A percentile compares a stretch with the other conserved stretches of the same genome.
These are phyloP conservation scores for Phocoena phocoena DNA, from an alignment of 2,113 vertebrate species.

Conservation along the genomic window DNA sequence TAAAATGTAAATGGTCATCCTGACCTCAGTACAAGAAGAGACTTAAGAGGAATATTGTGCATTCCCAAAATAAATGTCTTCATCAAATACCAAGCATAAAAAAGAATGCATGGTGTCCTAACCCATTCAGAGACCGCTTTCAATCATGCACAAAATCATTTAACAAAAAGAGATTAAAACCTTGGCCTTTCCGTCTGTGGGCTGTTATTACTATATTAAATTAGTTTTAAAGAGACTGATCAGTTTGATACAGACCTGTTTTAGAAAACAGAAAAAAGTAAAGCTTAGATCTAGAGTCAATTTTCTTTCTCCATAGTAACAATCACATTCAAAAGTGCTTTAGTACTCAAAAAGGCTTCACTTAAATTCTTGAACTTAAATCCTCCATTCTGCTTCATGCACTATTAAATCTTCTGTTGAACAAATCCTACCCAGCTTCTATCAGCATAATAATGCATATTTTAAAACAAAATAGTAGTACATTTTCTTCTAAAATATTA, in stretches of 20 bases:
- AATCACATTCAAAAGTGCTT: neutral
- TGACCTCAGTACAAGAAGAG: neutral
- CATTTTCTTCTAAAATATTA: constrained; percentile 9
- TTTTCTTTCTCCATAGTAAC: constrained; percentile 22
- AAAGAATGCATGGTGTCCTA: neutral
- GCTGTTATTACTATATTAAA: neutral
- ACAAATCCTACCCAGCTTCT: neutral
- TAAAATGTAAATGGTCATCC: constrained; percentile 28
- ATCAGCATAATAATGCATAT: neutral
- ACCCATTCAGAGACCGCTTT: constrained; percentile 46
- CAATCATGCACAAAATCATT: neutral
- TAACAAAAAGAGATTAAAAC: neutral
- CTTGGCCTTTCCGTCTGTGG: neutral
- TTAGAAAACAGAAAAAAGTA: constrained; percentile 15
- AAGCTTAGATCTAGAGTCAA: neutral
- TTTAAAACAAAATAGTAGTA: neutral
- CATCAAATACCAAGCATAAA: constrained; percentile 50
- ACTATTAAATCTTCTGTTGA: neutral
- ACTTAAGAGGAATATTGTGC: constrained; percentile 55
- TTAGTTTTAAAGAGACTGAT: constrained; percentile 4
- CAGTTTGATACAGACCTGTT: neutral
- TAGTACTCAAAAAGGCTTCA: neutral
- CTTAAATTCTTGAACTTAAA: constrained; percentile 28
- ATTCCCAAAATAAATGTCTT: constrained; percentile 44
- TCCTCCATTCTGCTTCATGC: neutral